Evolutionary conservation across 2,113 vertebrate species (phyloP).

Genomic region (Heptranchias perlo): DNA sequence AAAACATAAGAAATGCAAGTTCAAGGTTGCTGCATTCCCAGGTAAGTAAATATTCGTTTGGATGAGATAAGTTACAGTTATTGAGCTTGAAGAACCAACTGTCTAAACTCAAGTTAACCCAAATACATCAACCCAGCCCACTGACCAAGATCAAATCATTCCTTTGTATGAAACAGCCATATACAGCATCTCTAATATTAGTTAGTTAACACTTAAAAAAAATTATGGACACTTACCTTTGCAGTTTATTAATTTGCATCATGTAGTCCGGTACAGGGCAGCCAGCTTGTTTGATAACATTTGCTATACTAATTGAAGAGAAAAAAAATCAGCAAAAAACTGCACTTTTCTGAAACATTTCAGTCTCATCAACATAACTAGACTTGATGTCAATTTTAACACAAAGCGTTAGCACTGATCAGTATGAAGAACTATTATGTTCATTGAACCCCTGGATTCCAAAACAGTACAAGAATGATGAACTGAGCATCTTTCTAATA

Average conservation of each 20-base stretch:
- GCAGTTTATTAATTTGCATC: conserved; percentile 76
- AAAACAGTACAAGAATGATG: background rate
- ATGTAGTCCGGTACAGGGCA: conserved; percentile 95
- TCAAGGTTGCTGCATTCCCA: background rate
- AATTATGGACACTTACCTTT: conserved; percentile 61
- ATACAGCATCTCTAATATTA: background rate
- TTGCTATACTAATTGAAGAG: conserved; percentile 70
- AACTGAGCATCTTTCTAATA: background rate
- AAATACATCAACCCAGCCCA: background rate
- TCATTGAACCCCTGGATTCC: background rate
- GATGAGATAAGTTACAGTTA: background rate
- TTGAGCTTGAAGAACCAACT: background rate
- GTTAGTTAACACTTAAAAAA: background rate
- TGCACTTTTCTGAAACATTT: background rate
- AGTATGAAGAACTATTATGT: background rate
- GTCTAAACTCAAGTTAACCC: no score
- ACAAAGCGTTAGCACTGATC: background rate
- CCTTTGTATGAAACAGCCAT: background rate
- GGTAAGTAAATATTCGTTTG: background rate
- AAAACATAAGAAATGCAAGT: background rate
- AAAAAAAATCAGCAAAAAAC: conserved; percentile 38
- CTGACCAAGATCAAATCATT: background rate
- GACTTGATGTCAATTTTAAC: background rate
- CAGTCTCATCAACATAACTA: background rate
- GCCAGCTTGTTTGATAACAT: conserved; percentile 83